phyloP scores from a whole-genome alignment of 2,888 invertebrate species.

The Macroteleia sp. region DNA sequence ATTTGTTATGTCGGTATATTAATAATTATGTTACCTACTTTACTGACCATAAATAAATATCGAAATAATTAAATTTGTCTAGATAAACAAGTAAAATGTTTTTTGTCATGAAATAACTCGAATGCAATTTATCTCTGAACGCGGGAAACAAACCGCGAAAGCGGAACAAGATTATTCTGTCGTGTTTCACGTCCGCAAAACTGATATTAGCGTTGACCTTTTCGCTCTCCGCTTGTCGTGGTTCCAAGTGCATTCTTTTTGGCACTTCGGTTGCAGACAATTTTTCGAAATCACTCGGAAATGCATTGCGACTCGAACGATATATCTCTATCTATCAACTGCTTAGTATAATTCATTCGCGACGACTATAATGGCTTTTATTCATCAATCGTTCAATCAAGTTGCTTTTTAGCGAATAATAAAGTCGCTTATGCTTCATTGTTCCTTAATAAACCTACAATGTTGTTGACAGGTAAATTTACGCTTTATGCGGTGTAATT shows the following conservation, averaged over 20 bases:
- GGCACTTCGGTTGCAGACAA: constrained; percentile 27
- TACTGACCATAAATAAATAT: too few species aligned
- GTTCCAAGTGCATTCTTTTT: constrained; percentile 51
- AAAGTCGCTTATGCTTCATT: background rate
- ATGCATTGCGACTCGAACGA: too few species aligned
- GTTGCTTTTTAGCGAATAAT: background rate
- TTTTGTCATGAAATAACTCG: background rate
- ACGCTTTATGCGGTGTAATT: background rate
- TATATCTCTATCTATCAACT: constrained; percentile 28
- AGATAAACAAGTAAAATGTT: background rate
- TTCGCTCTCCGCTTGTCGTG: constrained; percentile 33
- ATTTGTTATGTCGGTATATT: too few species aligned
- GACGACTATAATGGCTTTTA: too few species aligned
- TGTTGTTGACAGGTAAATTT: constrained; percentile 11
- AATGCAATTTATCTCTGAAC: constrained; percentile 13
- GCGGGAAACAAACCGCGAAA: constrained; percentile 18
- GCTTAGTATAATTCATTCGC: constrained; percentile 16
- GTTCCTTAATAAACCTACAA: background rate
- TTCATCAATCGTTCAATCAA: constrained; percentile 10
- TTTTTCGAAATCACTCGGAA: constrained; percentile 48
- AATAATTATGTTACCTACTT: too few species aligned
- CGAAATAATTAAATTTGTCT: too few species aligned
- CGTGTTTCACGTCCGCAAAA: constrained; percentile 37
- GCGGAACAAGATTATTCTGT: constrained; percentile 38
- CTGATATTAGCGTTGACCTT: constrained; percentile 52